Evolutionary conservation across 2,888 invertebrate species (phyloP).

Genomic region (Ditula angustiorana): DNA sequence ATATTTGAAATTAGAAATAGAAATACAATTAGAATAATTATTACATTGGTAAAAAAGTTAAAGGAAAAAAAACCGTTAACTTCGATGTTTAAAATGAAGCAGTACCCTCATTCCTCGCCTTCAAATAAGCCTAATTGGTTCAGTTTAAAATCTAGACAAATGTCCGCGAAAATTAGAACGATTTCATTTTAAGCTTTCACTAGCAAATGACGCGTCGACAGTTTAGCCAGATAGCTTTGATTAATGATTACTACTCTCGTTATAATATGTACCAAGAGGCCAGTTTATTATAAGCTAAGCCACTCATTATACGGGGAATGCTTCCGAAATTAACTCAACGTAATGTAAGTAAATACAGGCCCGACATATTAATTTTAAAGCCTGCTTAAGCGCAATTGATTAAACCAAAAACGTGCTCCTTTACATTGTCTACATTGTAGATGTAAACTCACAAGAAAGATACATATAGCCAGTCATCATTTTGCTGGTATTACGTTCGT

Average conservation of each 20-base stretch:
- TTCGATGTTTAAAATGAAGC: background rate
- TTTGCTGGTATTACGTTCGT: slow-evolving; percentile 6
- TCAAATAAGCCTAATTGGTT: background rate
- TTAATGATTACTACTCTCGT: background rate
- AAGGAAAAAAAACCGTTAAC: too few species aligned
- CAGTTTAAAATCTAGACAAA: background rate
- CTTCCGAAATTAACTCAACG: background rate
- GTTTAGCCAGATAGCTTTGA: slow-evolving; percentile 9
- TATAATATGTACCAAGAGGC: background rate
- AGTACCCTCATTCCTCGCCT: background rate
- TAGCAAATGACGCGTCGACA: slow-evolving; percentile 3
- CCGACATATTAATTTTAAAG: slow-evolving; percentile 32
- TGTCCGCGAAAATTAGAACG: background rate
- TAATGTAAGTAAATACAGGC: background rate
- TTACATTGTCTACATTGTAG: slow-evolving; percentile 8
- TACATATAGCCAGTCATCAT: background rate
- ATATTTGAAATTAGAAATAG: too few species aligned
- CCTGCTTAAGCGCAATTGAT: slow-evolving; percentile 23
- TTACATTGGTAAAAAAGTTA: too few species aligned
- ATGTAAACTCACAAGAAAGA: slow-evolving; percentile 9
- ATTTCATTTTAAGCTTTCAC: slow-evolving; percentile 10
- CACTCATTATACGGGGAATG: background rate
- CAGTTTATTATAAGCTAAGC: background rate
- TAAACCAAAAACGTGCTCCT: slow-evolving; percentile 22
- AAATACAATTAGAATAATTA: too few species aligned